These are phyloP conservation scores for Squalus acanthias DNA, from an alignment of 2,797 vertebrate species.

Conservation along the genomic window DNA sequence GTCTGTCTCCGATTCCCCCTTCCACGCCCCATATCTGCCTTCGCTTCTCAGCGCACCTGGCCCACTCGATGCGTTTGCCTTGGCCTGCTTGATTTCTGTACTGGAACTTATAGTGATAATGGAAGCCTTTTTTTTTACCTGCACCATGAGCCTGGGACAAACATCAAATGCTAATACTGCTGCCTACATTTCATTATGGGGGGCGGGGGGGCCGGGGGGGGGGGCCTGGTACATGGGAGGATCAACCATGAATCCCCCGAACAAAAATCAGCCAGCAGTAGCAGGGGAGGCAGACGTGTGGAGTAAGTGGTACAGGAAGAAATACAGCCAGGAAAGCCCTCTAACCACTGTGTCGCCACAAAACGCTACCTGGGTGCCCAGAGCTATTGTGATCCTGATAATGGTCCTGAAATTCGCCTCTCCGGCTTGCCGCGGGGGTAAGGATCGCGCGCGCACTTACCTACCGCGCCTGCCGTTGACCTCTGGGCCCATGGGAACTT, in stretches of 20 bases:
- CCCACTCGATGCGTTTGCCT: neutral
- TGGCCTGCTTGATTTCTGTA: neutral
- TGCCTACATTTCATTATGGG: too few relatives aligned
- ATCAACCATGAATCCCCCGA: neutral
- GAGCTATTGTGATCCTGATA: neutral
- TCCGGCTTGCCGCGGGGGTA: too few relatives aligned
- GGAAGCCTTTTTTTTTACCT: neutral
- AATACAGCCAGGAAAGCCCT: neutral
- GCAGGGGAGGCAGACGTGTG: neutral
- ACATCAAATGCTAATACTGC: neutral
- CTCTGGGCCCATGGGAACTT: too few relatives aligned
- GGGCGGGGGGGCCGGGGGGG: too few relatives aligned
- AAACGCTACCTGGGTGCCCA: neutral
- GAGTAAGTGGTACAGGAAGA: neutral
- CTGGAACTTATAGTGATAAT: neutral
- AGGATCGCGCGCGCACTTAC: too few relatives aligned
- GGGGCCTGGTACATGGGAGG: neutral
- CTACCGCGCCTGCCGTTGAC: too few relatives aligned
- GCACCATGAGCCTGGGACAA: neutral
- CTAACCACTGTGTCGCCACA: neutral
- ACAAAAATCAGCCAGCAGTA: neutral
- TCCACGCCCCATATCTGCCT: neutral
- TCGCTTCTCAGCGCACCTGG: neutral
- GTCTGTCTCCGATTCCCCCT: neutral
- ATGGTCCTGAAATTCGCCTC: too few relatives aligned